Evolutionary conservation across 2,797 vertebrate species (phyloP), one percentile per base, ranked within the genome.

Genomic region (Takifugu ocellatus): DNA sequence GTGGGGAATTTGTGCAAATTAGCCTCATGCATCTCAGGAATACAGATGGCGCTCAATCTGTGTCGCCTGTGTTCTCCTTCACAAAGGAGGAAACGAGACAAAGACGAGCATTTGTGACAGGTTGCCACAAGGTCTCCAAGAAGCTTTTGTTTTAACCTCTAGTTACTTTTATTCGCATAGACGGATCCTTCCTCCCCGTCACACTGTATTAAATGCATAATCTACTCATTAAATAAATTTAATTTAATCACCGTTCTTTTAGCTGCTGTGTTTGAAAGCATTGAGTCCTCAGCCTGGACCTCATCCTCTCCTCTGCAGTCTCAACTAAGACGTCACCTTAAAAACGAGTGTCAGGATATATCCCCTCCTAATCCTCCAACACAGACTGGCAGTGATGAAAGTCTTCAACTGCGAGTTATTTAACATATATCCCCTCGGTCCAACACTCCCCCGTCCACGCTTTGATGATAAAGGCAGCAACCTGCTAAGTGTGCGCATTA

Each of bases 391-490:
- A 62, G 31, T 72, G 79, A 88, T 85, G 72, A 87, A 88, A 80
- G 83, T 78, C 70, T 63, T 14, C 36, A 39, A 39, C 12, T 39
- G 63, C 78, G 73, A 74, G 84, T 90, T 87, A 87, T 83, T 90
- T 84, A 89, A 86, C 74, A 79, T 81, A 79, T 54, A 81, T 72
- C 68, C 72, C 78, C 72, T 63, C 68, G 65, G 66, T 68, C 44
- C 45, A 70, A 79, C 77, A 81, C 83, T 82, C 78, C 75, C 57
- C 59, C 57, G 52, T 66, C 62, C 72, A 53, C 3, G 43, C 86
- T 89, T 89, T 89, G 87, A 87, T 89, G 89, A 90, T 88, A 80
- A 84, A 87, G 82, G 74, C 75, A 72, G 84, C 68, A 78, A 84
- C 86, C 86, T 84, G 80, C 74, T 84, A 87, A 83, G 73, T 80